Evolutionary conservation across 2,797 vertebrate genomes (phyloP).

Genomic region (Pangasius larnaudii): DNA sequence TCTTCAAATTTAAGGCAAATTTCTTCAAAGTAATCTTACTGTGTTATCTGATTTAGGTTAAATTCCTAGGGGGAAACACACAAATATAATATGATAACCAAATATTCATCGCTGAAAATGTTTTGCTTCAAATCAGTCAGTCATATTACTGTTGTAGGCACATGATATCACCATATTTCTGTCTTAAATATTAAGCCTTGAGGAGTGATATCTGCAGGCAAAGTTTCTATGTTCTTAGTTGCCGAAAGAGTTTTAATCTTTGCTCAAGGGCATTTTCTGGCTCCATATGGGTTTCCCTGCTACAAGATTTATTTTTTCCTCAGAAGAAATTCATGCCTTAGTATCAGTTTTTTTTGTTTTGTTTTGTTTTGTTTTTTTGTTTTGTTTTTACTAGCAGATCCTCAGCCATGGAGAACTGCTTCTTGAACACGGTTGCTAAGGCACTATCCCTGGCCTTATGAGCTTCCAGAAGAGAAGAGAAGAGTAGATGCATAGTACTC

Average conservation of each 20-base stretch:
- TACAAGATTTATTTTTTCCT: conserved; percentile 67
- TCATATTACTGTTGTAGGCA: conserved; percentile 1
- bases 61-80: not conserved
- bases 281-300: conserved; percentile 73
- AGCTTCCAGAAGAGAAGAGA: conserved; percentile 19
- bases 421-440: conserved; percentile 66
- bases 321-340: conserved; percentile 40
- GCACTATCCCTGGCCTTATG: conserved; percentile 44
- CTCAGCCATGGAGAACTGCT: conserved; percentile 63
- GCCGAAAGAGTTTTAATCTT: conserved; percentile 37
- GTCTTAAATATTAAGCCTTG: conserved; percentile 28
- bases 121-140: not conserved
- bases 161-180: conserved; percentile 23
- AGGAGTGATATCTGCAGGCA: conserved; percentile 29
- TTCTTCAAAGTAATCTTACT: not conserved
- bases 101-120: not conserved
- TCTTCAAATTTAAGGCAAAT: not conserved
- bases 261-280: conserved; percentile 47
- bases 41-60: not conserved
- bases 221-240: conserved; percentile 28
- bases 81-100: not conserved
- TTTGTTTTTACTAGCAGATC: conserved; percentile 59
- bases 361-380: not conserved
- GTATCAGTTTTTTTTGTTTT: conserved; percentile 44
- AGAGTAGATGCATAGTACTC: not conserved